Conservation (phyloP, 2,797 vertebrate genomes). For the Sparidentex hasta region DNA sequence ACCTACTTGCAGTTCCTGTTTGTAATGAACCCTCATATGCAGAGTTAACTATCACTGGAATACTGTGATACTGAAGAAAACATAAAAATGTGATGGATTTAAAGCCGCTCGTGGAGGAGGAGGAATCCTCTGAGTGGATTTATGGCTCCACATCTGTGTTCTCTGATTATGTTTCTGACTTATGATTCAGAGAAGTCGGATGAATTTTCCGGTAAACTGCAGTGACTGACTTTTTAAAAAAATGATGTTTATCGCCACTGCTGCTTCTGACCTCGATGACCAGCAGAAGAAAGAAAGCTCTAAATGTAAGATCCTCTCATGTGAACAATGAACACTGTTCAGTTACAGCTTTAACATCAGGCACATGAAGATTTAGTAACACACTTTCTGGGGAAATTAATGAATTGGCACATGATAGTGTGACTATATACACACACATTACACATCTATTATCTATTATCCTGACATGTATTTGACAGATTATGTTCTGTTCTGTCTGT, state of each 20-base stretch:
- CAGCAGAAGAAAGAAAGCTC: not conserved
- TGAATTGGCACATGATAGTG: not conserved
- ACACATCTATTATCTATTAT: not conserved
- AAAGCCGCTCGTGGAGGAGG: not conserved
- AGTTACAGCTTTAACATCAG: no score
- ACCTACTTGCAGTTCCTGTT: no score
- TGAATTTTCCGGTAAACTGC: not conserved
- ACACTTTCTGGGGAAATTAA: not conserved
- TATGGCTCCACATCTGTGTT: not conserved
- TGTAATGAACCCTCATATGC: not conserved
- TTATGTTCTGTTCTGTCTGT: not conserved
- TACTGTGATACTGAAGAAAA: no score
- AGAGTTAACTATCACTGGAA: not conserved
- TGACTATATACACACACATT: not conserved
- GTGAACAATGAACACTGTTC: no score
- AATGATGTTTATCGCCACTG: not conserved
- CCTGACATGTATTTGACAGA: not conserved
- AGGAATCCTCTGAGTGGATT: not conserved
- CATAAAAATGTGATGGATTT: not conserved
- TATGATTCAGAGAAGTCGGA: not conserved
- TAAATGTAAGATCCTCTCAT: not conserved
- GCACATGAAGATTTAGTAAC: not conserved
- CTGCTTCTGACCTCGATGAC: not conserved
- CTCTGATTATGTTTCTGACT: not conserved
- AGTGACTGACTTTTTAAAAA: not conserved